Conservation (phyloP, 2,888 invertebrate genomes). For the Elmis aenea region DNA sequence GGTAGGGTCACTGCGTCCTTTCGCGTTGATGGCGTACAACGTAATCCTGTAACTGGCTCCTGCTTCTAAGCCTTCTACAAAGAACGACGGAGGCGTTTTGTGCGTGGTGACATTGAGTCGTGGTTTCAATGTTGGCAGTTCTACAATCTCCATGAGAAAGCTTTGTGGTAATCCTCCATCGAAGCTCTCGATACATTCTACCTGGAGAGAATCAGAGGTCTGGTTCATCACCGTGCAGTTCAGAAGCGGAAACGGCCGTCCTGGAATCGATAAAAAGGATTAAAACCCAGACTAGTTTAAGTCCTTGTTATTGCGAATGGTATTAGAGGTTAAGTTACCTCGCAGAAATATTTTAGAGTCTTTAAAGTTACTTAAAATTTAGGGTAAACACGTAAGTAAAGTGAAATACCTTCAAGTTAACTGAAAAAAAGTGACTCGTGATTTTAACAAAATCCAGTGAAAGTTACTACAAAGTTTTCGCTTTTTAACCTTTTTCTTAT, state of each 20-base stretch:
- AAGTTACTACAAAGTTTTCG: too few species aligned
- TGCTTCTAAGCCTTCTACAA: slow-evolving; percentile 63
- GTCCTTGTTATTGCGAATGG: too few species aligned
- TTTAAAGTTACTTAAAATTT: too few species aligned
- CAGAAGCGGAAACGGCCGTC: slow-evolving; percentile 80
- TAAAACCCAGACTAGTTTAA: too few species aligned
- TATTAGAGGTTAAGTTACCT: too few species aligned
- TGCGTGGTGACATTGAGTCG: slow-evolving; percentile 60
- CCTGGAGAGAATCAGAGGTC: slow-evolving; percentile 75
- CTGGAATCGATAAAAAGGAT: too few species aligned
- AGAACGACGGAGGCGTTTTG: slow-evolving; percentile 62
- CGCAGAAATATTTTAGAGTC: too few species aligned
- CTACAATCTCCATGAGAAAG: slow-evolving; percentile 76
- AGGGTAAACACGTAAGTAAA: too few species aligned
- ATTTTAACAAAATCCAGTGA: too few species aligned
- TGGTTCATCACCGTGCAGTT: slow-evolving; percentile 88
- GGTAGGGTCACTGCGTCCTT: slow-evolving; percentile 78
- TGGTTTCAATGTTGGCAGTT: slow-evolving; percentile 60
- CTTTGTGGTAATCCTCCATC: slow-evolving; percentile 84
- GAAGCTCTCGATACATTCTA: slow-evolving; percentile 83
- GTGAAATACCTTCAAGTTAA: too few species aligned
- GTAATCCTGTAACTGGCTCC: slow-evolving; percentile 76
- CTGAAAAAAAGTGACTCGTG: too few species aligned
- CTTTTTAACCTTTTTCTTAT: too few species aligned
- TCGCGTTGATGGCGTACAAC: slow-evolving; percentile 81